Evolutionary conservation across 2,797 vertebrate genomes (phyloP), one percentile per base, ranked within the genome.

Genomic region (Adrianichthys oophorus): DNA sequence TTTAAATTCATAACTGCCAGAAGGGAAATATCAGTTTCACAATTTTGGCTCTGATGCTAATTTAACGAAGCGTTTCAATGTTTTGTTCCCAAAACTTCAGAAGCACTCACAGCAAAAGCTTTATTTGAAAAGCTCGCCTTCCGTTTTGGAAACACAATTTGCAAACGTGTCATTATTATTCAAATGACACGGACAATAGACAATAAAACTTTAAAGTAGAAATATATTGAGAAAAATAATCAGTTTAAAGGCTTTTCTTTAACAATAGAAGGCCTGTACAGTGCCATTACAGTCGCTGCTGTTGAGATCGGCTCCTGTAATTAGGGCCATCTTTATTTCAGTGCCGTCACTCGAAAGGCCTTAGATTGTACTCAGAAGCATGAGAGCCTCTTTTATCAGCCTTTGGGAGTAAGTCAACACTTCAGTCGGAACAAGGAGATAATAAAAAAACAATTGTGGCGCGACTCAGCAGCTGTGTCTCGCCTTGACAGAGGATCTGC

Each of bases 371-470:
- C 48, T 60, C 32, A 47, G 26, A 55, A 49, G 49, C 48, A 41
- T 51, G 23, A 42, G 50, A 49, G 23, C 24, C 65, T 32, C 70
- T 66, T 75, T 73, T 60, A 60, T 84, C 56, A 41, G 57, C 40
- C 51, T 42, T 21, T 43, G 49, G 82, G 57, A 66, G 44, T 24
- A 63, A 64, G 46, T 75, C 51, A 60, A 65, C 42, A 52, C 63
- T 62, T 79, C 32, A 48, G 78, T 81, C 70, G 66, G 23, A 7
- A 21, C 47, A 23, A 14, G 24, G 23, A 43, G 45, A 55, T 37
- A 37, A 37, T 37, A 49, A 58, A 44, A 29, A 58, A 59, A 50
- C 26, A 44, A 37, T 37, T 37, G 32, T 37, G 32, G 43, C 41
- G 32, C 63, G 54, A 70, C 4, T 71, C 44, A 57, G 59, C 47